These are phyloP conservation scores for Actinostola sp. DNA, from an alignment of 92 coral and sea anemone genomes.

Conservation along the genomic window DNA sequence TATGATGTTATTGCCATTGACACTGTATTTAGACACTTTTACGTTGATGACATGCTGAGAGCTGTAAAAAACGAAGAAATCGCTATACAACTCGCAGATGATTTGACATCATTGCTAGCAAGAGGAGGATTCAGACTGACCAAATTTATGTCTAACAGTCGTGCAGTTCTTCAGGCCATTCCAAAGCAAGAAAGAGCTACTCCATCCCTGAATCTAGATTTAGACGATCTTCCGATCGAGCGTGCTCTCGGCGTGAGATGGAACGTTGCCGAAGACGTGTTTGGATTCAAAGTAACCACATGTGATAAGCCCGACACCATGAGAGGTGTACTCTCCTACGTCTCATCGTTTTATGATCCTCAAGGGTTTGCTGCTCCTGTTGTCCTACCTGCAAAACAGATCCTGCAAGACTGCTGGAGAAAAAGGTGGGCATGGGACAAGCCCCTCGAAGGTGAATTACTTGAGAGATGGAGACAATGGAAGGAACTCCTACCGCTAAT, in stretches of 20 bases:
- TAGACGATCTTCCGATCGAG: conserved; percentile 14
- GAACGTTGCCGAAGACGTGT: conserved; percentile 1
- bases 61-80: neutral
- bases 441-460: conserved; percentile 11
- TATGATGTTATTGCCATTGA: neutral
- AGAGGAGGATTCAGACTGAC: conserved; percentile 36
- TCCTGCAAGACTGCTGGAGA: conserved; percentile 22
- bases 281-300: neutral
- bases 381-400: too few relatives aligned
- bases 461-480: conserved; percentile 30
- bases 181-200: conserved; percentile 7
- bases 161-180: conserved; percentile 13
- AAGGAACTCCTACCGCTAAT: conserved; percentile 9
- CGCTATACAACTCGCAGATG: conserved; percentile 4
- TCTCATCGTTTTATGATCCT: conserved; percentile 28
- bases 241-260: conserved; percentile 25
- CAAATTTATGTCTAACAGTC: conserved; percentile 20
- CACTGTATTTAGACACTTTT: conserved; percentile 16
- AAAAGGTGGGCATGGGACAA: conserved; percentile 12
- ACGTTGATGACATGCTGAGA: conserved; percentile 26
- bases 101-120: neutral
- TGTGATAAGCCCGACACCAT: conserved; percentile 3
- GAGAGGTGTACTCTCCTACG: conserved; percentile 33
- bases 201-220: neutral
- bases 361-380: too few relatives aligned